Evolutionary conservation across 2,888 invertebrate genomes (phyloP), one percentile per base, ranked within the genome.

Genomic region (Tetheella fluctuosa): DNA sequence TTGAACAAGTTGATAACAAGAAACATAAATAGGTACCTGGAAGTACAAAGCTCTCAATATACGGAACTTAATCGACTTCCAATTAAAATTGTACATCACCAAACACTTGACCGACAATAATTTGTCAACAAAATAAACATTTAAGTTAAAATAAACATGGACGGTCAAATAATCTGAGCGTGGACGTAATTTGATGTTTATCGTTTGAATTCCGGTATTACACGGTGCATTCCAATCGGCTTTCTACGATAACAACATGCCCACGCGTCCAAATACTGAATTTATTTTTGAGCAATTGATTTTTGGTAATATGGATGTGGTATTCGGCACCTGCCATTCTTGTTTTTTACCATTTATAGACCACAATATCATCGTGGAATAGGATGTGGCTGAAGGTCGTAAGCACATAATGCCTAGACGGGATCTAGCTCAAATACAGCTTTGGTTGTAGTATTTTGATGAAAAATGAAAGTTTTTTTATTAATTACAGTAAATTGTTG

Each of bases 161-260:
- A 7, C 39, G 39, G 60, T 34, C 67, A 72, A 72, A 67, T 68
- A 73, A 57, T 64, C 61, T 60, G 63, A 54, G 59, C 58, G 30
- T 62, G 73, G 66, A 68, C 78, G 71, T 74, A 78, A 81, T 81
- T 74, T 63, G 62, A 64, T 81, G 80, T 86, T 86, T 84, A 80
- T 86, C 78, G 73, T 84, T 77, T 79, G 80, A 83, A 84, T 84
- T 83, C 88, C 83, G 82, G 89, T 89, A 83, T 88, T 86, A 88
- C 88, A 81, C 86, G 80, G 69, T 63, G 76, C 86, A 84, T 87
- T 85, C 84, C 86, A 77, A 77, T 76, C 77, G 81, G 83, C 86
- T 89, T 86, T 88, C 88, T 88, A 85, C 77, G 77, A 89, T 79
- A 89, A 89, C 83, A 48, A 88, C 64, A 67, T 63, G 75, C 81